These are phyloP conservation scores for Aphelenchoides bicaudatus DNA, from an alignment of 2,888 invertebrate species.

Conservation along the genomic window DNA sequence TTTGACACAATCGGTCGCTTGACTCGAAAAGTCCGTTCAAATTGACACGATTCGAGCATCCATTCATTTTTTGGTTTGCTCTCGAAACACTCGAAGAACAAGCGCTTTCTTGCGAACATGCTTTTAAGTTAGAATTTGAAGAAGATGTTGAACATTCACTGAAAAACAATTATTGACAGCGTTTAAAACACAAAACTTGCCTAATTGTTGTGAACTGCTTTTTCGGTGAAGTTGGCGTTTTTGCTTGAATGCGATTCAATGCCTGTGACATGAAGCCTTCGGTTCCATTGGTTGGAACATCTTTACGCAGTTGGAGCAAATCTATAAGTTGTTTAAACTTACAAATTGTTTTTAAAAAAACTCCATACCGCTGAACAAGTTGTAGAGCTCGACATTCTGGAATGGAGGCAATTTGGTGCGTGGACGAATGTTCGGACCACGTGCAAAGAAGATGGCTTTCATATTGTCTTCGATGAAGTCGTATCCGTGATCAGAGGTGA, in stretches of 20 bases:
- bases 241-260: slow-evolving; percentile 13
- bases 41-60: too few species aligned
- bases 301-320: slow-evolving; percentile 27
- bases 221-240: background rate
- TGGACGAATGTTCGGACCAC: slow-evolving; percentile 48
- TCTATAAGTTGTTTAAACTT: slow-evolving; percentile 28
- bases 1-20: too few species aligned
- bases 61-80: too few species aligned
- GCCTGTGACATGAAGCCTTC: slow-evolving; percentile 38
- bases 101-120: too few species aligned
- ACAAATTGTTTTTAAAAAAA: background rate
- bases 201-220: too few species aligned
- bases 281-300: slow-evolving; percentile 52
- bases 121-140: too few species aligned
- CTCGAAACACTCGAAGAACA: too few species aligned
- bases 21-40: too few species aligned
- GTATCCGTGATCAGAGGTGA: slow-evolving; percentile 52
- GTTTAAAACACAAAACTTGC: too few species aligned
- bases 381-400: slow-evolving; percentile 54
- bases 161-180: too few species aligned
- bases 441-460: slow-evolving; percentile 53
- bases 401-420: slow-evolving; percentile 41
- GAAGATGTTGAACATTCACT: background rate
- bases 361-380: slow-evolving; percentile 28
- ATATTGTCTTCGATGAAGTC: slow-evolving; percentile 45